Conservation (phyloP, 2,113 vertebrate genomes). For the Zosterops japonicus region DNA sequence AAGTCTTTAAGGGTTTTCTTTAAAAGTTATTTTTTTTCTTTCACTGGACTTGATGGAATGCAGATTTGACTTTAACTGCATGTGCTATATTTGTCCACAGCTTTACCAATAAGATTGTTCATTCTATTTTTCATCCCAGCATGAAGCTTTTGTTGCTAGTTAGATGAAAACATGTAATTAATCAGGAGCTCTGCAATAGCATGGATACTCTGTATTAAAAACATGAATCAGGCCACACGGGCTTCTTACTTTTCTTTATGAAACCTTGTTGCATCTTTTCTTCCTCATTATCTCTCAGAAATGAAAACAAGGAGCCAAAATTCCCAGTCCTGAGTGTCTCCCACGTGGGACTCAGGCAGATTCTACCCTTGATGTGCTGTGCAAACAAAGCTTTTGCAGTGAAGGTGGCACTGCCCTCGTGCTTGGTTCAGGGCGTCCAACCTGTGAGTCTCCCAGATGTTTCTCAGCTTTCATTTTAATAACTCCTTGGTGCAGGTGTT, state of each 20-base stretch:
- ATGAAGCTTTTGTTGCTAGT: background rate
- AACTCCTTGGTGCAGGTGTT: background rate
- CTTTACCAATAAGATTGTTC: background rate
- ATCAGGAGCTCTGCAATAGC: background rate
- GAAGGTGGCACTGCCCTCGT: background rate
- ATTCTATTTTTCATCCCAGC: background rate
- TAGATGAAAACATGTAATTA: conserved; percentile 1
- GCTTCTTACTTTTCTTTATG: background rate
- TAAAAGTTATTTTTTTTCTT: background rate
- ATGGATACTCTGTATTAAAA: background rate
- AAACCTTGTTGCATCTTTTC: background rate
- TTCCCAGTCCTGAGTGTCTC: background rate
- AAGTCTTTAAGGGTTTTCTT: background rate
- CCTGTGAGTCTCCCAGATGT: background rate
- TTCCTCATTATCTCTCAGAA: conserved; percentile 1
- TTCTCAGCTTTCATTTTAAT: background rate
- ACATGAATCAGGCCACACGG: background rate
- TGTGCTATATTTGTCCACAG: background rate
- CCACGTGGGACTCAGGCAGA: background rate
- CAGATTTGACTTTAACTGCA: background rate
- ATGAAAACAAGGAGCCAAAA: background rate
- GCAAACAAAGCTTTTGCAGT: background rate
- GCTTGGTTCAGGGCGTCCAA: background rate
- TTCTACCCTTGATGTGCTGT: background rate
- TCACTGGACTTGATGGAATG: background rate